Evolutionary conservation across 2,888 invertebrate genomes (phyloP).

Genomic region (Drosophila emarginata): DNA sequence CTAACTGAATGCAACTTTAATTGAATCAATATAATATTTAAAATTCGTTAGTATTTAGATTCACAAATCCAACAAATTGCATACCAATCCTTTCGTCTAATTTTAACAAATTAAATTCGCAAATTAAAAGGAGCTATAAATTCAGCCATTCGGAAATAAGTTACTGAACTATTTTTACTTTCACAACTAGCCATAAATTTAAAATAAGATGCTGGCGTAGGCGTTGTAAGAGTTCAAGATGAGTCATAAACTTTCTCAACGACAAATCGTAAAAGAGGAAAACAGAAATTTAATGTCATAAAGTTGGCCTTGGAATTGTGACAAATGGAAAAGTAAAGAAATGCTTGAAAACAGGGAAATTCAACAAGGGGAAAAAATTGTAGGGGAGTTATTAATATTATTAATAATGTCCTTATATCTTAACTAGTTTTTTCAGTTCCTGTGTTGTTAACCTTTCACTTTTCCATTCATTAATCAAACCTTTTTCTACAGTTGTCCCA

Average conservation of each 20-base stretch:
- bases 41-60: too few species aligned
- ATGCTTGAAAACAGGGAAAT: neutral
- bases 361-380: too few species aligned
- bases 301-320: constrained; percentile 1
- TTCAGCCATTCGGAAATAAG: too few species aligned
- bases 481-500: neutral
- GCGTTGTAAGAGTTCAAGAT: constrained; percentile 23
- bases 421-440: neutral
- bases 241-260: constrained; percentile 32
- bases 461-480: constrained; percentile 9
- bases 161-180: neutral
- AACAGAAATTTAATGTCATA: constrained; percentile 15
- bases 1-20: too few species aligned
- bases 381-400: too few species aligned
- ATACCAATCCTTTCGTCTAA: too few species aligned
- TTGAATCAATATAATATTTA: too few species aligned
- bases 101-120: neutral
- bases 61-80: too few species aligned
- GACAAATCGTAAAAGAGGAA: constrained; percentile 34
- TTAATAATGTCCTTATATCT: too few species aligned
- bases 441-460: neutral
- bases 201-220: constrained; percentile 15
- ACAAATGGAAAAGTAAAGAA: neutral
- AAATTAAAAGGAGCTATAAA: neutral
- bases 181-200: constrained; percentile 28